Percentiles rank a stretch among this genome's conserved stretches.
Conservation (phyloP, 2,888 invertebrate species). For the Sinopyrophorus schimmeli region DNA sequence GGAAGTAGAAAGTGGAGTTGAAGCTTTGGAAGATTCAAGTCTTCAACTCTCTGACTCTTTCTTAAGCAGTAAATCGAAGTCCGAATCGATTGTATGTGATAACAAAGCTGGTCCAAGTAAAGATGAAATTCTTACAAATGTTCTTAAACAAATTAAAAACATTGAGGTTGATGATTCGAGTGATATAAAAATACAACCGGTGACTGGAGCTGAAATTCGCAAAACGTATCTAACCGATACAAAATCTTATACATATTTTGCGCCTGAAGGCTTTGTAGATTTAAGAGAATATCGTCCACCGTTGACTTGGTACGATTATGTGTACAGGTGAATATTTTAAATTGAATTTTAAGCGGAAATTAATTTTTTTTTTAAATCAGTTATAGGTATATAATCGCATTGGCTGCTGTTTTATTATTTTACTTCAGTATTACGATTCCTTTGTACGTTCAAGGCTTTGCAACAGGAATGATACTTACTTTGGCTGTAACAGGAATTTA, state of each 20-base stretch:
- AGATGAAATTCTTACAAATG: slow-evolving; percentile 7
- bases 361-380: slow-evolving; percentile 12
- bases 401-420: slow-evolving; percentile 13
- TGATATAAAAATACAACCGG: slow-evolving; percentile 24
- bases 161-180: slow-evolving; percentile 27
- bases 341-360: neutral
- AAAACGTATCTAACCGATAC: slow-evolving; percentile 31
- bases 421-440: slow-evolving; percentile 32
- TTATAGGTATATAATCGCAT: slow-evolving; percentile 14
- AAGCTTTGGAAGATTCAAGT: slow-evolving; percentile 46
- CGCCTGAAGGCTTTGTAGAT: slow-evolving; percentile 51
- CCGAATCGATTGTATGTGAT: slow-evolving; percentile 2
- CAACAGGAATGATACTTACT: slow-evolving; percentile 31
- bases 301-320: slow-evolving; percentile 11
- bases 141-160: slow-evolving; percentile 21
- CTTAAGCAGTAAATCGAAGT: neutral
- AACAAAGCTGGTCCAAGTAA: slow-evolving; percentile 1
- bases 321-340: slow-evolving; percentile 14
- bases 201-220: slow-evolving; percentile 36
- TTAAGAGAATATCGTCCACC: slow-evolving; percentile 35
- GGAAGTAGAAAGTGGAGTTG: slow-evolving; percentile 49
- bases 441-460: slow-evolving; percentile 34
- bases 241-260: slow-evolving; percentile 42
- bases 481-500: slow-evolving; percentile 16
- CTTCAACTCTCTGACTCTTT: slow-evolving; percentile 4